Conservation (phyloP, 1,140 invertebrate species). For the Bombus polaris region DNA sequence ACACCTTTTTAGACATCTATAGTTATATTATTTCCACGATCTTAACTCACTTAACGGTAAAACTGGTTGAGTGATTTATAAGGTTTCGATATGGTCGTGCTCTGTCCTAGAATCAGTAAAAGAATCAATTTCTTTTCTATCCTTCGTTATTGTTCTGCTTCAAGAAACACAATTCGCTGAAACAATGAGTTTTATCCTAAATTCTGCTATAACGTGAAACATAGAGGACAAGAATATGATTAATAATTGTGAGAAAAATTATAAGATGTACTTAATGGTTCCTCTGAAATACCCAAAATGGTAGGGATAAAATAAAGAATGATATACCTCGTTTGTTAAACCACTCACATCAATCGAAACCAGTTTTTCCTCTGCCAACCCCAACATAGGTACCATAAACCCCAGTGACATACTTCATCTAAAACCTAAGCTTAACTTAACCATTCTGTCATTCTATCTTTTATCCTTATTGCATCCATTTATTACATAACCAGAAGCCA, state of each 20-base stretch:
- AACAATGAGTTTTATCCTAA: not conserved
- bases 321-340: not conserved
- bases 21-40: no score
- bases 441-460: not conserved
- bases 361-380: not conserved
- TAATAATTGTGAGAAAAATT: not conserved
- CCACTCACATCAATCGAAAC: not conserved
- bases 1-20: no score
- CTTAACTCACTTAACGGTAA: no score
- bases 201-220: not conserved
- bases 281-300: not conserved
- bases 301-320: not conserved
- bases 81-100: not conserved
- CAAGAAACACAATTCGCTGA: not conserved
- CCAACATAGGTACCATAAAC: not conserved
- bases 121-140: not conserved
- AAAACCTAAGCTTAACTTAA: constrained; percentile 7
- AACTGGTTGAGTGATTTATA: not conserved
- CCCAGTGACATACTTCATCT: not conserved
- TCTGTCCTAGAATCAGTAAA: not conserved
- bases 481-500: not conserved
- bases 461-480: not conserved
- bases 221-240: not conserved
- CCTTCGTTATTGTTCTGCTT: not conserved
- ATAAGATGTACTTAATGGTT: not conserved